These are phyloP conservation scores for Rhagonycha lutea DNA, from an alignment of 2,888 invertebrate genomes.

Conservation along the genomic window DNA sequence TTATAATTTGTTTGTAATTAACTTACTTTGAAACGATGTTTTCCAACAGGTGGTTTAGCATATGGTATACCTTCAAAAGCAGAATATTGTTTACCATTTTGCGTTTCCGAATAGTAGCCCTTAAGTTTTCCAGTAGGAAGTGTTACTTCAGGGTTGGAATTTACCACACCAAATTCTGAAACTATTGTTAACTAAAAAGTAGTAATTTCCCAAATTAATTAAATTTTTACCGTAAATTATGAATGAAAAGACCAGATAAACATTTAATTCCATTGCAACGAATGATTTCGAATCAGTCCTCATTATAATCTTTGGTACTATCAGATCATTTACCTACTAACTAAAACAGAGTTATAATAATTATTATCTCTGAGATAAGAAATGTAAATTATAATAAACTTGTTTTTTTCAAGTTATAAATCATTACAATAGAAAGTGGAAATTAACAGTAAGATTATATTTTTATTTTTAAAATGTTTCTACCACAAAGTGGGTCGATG, in stretches of 20 bases:
- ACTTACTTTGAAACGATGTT: conserved; percentile 61
- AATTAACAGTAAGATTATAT: too few relatives aligned
- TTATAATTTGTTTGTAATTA: background rate
- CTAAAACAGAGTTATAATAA: too few relatives aligned
- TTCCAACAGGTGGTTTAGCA: conserved; percentile 68
- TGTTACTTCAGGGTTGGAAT: conserved; percentile 20
- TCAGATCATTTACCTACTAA: too few relatives aligned
- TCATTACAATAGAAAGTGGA: too few relatives aligned
- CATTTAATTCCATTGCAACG: background rate
- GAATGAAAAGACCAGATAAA: background rate
- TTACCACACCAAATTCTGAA: background rate
- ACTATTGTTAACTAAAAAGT: background rate
- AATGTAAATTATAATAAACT: too few relatives aligned
- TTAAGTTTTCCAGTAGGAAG: conserved; percentile 32
- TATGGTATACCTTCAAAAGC: conserved; percentile 71
- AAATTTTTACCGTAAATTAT: background rate
- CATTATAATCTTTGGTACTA: too few relatives aligned
- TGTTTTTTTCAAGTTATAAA: too few relatives aligned
- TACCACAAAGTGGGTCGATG: too few relatives aligned
- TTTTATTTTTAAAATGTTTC: too few relatives aligned
- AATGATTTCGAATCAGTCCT: background rate
- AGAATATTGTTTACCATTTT: conserved; percentile 51
- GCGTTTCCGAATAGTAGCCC: conserved; percentile 35
- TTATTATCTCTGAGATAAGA: too few relatives aligned
- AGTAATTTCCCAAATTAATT: background rate